Conservation (phyloP, 1,140 invertebrate genomes). For the Heliconius melpomene region DNA sequence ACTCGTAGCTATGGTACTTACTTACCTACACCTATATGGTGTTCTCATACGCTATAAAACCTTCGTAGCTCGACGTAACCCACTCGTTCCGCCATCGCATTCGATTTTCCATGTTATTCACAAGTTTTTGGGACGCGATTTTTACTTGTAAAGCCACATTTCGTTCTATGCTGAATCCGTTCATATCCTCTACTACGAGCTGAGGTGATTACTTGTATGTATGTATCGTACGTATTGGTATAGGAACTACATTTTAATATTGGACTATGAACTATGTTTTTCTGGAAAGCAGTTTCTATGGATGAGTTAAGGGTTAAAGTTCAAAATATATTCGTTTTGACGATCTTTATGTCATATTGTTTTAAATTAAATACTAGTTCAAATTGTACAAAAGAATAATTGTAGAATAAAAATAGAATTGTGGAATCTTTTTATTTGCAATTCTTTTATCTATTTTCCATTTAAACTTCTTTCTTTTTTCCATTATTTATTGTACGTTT, state of each 20-base stretch:
- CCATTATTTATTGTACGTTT: neutral
- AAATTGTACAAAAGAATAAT: too few relatives aligned
- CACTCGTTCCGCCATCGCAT: conserved; percentile 22
- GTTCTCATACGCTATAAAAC: neutral
- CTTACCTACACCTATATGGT: neutral
- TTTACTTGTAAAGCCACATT: conserved; percentile 23
- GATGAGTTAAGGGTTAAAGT: neutral
- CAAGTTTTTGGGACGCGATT: conserved; percentile 15
- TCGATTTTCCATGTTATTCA: conserved; percentile 25
- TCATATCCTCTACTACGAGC: neutral
- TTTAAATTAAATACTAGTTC: too few relatives aligned
- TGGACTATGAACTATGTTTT: neutral
- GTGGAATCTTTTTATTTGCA: neutral
- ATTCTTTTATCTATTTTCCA: neutral
- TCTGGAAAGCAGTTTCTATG: neutral
- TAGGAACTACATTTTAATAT: neutral
- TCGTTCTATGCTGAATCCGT: conserved; percentile 10
- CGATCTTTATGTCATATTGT: too few relatives aligned
- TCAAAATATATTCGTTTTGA: too few relatives aligned
- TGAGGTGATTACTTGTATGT: neutral
- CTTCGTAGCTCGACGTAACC: conserved; percentile 1
- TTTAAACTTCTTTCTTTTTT: neutral
- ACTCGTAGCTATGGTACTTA: neutral
- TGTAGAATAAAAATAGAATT: neutral
- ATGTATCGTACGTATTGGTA: neutral